Conservation (phyloP, 1,140 invertebrate genomes). For the Mylabris phalerata region DNA sequence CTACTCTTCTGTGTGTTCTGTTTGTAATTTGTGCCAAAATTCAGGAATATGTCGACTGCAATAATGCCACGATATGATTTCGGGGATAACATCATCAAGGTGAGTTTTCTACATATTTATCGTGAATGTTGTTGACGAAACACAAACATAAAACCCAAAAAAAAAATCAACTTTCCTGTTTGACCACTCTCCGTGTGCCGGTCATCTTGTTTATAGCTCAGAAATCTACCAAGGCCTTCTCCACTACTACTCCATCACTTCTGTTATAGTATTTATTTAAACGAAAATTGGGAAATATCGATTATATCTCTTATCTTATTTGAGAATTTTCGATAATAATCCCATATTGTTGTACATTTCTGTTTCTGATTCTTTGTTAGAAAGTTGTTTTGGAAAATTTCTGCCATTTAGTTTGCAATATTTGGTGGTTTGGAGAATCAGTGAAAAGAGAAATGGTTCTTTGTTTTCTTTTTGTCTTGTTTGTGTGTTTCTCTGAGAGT, state of each 20-base stretch:
- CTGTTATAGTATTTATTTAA: not conserved
- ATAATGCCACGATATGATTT: conserved; percentile 41
- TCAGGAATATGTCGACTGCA: conserved; percentile 39
- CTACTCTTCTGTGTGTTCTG: conserved; percentile 27
- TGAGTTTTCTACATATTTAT: conserved; percentile 17
- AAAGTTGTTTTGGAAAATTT: not conserved
- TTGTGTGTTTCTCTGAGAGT: no score
- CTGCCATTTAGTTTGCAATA: not conserved
- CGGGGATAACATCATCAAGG: conserved; percentile 40
- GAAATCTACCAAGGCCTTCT: no score
- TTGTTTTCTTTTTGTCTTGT: not conserved
- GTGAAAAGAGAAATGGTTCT: conserved; percentile 30
- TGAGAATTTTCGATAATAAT: no score
- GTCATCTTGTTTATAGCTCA: not conserved
- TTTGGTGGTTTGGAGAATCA: not conserved
- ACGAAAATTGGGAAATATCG: no score
- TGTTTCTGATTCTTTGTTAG: not conserved
- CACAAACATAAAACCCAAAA: not conserved
- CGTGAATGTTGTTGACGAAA: not conserved
- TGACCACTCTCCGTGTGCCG: not conserved
- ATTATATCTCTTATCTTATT: no score
- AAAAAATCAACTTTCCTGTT: conserved; percentile 6
- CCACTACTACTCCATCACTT: not conserved
- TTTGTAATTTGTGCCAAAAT: conserved; percentile 14
- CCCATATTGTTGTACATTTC: not conserved